Conservation (phyloP, 2,888 invertebrate species). For the Aphodius granarius region DNA sequence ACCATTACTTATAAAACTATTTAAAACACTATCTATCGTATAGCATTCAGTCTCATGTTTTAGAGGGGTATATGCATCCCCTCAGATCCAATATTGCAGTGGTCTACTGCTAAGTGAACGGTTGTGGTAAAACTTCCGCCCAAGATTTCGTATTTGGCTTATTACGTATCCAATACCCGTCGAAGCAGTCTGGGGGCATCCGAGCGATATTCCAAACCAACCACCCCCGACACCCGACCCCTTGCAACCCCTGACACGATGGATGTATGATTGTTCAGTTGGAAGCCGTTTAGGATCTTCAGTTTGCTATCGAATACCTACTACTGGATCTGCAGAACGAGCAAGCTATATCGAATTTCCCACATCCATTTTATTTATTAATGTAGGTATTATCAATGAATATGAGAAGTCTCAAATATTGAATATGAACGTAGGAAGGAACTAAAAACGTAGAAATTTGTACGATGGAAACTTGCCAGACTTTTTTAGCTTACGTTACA, state of each 20-base stretch:
- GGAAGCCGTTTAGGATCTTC: not conserved
- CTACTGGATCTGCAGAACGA: not conserved
- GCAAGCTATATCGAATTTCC: not conserved
- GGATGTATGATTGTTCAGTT: not conserved
- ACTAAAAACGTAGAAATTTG: too few relatives aligned
- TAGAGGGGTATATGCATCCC: not conserved
- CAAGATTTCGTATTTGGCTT: constrained; percentile 15
- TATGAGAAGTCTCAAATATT: too few relatives aligned
- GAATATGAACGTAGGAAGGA: too few relatives aligned
- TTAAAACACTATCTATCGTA: too few relatives aligned
- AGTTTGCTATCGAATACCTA: not conserved
- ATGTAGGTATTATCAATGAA: too few relatives aligned
- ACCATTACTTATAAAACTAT: too few relatives aligned
- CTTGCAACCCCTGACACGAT: not conserved
- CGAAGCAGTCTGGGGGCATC: not conserved
- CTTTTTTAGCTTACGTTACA: too few relatives aligned
- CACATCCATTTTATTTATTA: too few relatives aligned
- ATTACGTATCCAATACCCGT: constrained; percentile 11
- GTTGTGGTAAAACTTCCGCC: constrained; percentile 5
- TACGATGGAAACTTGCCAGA: too few relatives aligned
- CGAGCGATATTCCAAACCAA: not conserved
- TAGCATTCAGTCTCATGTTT: not conserved
- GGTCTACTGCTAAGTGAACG: not conserved
- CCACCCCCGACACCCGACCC: not conserved
- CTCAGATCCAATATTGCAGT: not conserved